Base-by-base conservation (phyloP, 2,797 vertebrate species). In the Kryptolebias ocellatus region DNA sequence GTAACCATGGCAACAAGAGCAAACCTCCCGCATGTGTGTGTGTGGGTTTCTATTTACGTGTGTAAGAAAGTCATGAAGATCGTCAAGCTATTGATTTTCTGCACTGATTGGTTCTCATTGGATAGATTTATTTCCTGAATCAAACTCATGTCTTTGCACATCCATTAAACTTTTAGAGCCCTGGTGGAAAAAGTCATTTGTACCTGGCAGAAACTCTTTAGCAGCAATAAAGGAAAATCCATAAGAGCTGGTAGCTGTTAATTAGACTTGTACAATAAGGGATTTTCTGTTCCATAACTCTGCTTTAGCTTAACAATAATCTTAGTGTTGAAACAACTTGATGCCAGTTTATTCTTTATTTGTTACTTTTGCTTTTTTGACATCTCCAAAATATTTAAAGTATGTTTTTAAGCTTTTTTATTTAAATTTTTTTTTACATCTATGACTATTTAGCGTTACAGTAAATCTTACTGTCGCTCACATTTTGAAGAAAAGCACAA, bases 1-100 rank as follows among this genome's bases (percentile, higher is more conserved):
- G 87, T 90, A 85, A 86, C 86, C 88, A 86, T 39, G 81, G 82
- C 81, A 86, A 87, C 80, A 53, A 64, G 67, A 82, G 76, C 76
- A 77, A 82, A 76, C 65, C 18, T 71, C 64, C 60, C 68, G 67
- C 76, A 57, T 46, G 45, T 49, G n/a, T 49, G n/a, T 7, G n/a
- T 47, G 17, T 49, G 5, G 18, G 17, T 18, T 20, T 50, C 9
- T 51, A 11, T 46, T 46, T 5, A 46, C 7, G 15, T 46, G 16
- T 16, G 45, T 44, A 5, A 42, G 39, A 42, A 42, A 42, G 39
- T 42, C 12, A 42, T 12, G 9, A 6, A 18, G 27, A 42, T 15
- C 15, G 4, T 45, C 14, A 28, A 29, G 4, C 18, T 5, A 17
- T 11, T 37, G n/a, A 10, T 31, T 68, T 34, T 11, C 20, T 53